phyloP scores from a whole-genome alignment of 2,888 invertebrate genomes.

The Orthosia gothica region DNA sequence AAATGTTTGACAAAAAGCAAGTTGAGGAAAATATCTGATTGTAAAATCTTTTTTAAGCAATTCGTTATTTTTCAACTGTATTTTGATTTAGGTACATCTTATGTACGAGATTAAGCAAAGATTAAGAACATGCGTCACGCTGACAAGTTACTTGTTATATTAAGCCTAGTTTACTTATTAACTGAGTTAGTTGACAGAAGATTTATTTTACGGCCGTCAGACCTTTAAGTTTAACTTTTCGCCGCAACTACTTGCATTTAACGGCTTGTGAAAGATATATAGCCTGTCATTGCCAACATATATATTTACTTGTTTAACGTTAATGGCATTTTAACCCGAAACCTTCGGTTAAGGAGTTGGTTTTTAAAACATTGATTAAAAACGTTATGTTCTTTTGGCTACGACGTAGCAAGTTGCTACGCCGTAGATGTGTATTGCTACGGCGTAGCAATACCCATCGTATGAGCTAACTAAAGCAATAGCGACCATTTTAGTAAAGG shows the following conservation, averaged over 20 bases:
- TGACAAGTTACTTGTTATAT: constrained; percentile 40
- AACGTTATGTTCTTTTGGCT: neutral
- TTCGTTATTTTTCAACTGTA: too few relatives aligned
- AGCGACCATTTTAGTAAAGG: too few relatives aligned
- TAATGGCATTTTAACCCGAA: constrained; percentile 26
- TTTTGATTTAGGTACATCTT: too few relatives aligned
- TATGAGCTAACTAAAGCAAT: too few relatives aligned
- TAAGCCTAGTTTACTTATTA: constrained; percentile 50
- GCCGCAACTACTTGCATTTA: constrained; percentile 56
- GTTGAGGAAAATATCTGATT: too few relatives aligned
- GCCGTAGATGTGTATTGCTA: constrained; percentile 27
- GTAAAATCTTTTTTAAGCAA: too few relatives aligned
- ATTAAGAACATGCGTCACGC: constrained; percentile 21
- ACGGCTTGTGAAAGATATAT: constrained; percentile 57
- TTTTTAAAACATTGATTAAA: neutral
- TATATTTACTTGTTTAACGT: constrained; percentile 32
- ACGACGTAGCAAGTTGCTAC: constrained; percentile 13
- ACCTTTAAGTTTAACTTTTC: constrained; percentile 59
- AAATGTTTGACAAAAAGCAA: too few relatives aligned
- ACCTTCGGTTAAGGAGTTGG: constrained; percentile 1
- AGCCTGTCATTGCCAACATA: constrained; percentile 24
- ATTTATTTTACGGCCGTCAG: constrained; percentile 59
- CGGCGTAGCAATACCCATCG: constrained; percentile 26
- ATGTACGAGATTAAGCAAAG: neutral
- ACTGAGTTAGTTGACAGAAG: constrained; percentile 55